Base-by-base conservation (phyloP, 2,888 invertebrate species). In the Eulithis testata region DNA sequence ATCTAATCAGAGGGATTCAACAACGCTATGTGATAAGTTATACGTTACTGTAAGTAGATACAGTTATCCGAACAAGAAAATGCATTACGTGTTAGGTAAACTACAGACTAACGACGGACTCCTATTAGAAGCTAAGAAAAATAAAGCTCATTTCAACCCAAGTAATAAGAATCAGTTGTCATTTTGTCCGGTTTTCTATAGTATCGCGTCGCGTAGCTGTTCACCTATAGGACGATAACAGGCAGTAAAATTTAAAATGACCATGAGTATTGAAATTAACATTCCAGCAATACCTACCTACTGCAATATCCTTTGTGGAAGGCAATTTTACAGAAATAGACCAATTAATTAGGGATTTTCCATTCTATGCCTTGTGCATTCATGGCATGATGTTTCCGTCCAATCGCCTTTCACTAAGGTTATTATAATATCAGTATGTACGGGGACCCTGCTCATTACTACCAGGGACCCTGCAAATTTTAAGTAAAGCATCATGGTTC, bases 231-330 rank as follows among this genome's bases (percentile, higher is more conserved):
- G 49, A 49, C 49, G 11, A 21, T 11, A 9, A 21, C 21, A 49
- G 21, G 9, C 21, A 49, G 50, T 51, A 56, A 50, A 65, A 45
- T 59, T 57, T 51, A 36, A 61, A 4, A 45, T 66, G 53, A 50
- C 58, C 53, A 54, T 66, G 58, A 59, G 14, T 44, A 60, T 54
- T 66, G 36, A 54, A 58, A 58, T 61, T 52, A 61, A 65, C 60
- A 61, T 51, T 62, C 59, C 59, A 45, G 50, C 50, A 44, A 51
- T 59, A 62, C 9, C 40, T 40, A 40, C 31, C 6, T 31, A 31
- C 62, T 47, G 62, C 51, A 62, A 50, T 57, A 66, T 52, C 55
- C 66, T 63, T 66, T 63, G 63, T 66, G 55, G 47, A 56, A 55
- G 62, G 43, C 59, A 45, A 65, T 66, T 66, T 51, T 12, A 27